Evolutionary conservation across 1,140 invertebrate genomes (phyloP).

Genomic region (Myzus persicae): DNA sequence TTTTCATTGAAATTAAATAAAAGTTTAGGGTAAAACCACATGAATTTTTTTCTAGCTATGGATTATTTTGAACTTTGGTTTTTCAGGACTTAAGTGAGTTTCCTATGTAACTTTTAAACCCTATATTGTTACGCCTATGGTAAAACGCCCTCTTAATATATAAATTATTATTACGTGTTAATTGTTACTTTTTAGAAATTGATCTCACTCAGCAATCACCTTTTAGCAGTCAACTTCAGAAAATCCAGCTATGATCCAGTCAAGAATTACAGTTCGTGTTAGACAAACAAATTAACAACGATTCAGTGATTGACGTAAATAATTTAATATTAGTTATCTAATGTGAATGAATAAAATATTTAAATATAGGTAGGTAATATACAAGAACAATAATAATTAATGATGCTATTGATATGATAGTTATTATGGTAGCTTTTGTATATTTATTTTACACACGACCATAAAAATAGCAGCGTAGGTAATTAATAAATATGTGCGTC

Average conservation of each 20-base stretch:
- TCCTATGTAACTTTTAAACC: not conserved
- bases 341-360: not conserved
- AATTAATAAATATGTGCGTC: not conserved
- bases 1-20: not conserved
- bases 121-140: not conserved
- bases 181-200: not conserved
- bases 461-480: not conserved
- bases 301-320: not conserved
- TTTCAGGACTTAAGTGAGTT: not conserved
- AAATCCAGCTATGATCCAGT: not conserved
- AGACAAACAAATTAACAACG: not conserved
- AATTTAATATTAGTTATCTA: not conserved
- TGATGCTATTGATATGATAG: not conserved
- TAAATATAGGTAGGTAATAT: fast-evolving
- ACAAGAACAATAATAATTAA: not conserved
- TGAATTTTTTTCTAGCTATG: not conserved
- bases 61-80: not conserved
- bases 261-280: not conserved
- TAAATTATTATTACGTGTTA: not conserved
- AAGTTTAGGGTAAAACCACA: not conserved
- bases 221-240: not conserved
- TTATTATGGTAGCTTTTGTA: not conserved
- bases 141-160: not conserved
- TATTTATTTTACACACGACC: too few relatives aligned
- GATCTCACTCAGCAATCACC: not conserved